phyloP scores from a whole-genome alignment of 2,888 invertebrate species.

The Candidula unifasciata region DNA sequence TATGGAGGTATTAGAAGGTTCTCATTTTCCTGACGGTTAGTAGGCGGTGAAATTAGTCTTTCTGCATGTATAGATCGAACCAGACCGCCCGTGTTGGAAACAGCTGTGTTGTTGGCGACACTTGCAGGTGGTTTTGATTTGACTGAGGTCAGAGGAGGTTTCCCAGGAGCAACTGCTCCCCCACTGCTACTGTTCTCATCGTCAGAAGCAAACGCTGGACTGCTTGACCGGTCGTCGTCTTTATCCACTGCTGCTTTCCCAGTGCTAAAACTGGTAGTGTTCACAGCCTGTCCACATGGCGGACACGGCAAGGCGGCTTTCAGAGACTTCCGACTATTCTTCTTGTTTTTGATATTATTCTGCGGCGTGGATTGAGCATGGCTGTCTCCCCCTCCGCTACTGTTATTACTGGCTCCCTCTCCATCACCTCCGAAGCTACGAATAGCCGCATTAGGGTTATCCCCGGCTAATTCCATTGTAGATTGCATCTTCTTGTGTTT shows the following conservation, averaged over 20 bases:
- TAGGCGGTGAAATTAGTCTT: constrained; percentile 2
- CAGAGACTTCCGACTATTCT: constrained; percentile 28
- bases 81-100: constrained; percentile 49
- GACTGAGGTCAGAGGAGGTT: constrained; percentile 28
- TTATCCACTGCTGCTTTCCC: constrained; percentile 74
- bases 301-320: constrained; percentile 34
- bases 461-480: constrained; percentile 80
- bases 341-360: constrained; percentile 30
- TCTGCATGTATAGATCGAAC: constrained; percentile 48
- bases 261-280: constrained; percentile 57
- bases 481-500: constrained; percentile 88
- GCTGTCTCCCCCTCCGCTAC: constrained; percentile 45
- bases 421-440: constrained; percentile 16
- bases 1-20: constrained; percentile 40
- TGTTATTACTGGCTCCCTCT: constrained; percentile 46
- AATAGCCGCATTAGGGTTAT: constrained; percentile 75
- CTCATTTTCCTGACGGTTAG: constrained; percentile 9
- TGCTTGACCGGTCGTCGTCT: constrained; percentile 90
- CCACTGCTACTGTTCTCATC: constrained; percentile 80
- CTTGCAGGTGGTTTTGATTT: constrained; percentile 43
- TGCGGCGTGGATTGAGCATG: constrained; percentile 21
- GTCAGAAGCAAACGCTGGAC: constrained; percentile 95
- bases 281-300: constrained; percentile 31
- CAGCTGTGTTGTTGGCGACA: constrained; percentile 51
- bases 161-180: constrained; percentile 47